phyloP scores from a whole-genome alignment of 2,888 invertebrate species.

The Drosophila stalkeri region DNA sequence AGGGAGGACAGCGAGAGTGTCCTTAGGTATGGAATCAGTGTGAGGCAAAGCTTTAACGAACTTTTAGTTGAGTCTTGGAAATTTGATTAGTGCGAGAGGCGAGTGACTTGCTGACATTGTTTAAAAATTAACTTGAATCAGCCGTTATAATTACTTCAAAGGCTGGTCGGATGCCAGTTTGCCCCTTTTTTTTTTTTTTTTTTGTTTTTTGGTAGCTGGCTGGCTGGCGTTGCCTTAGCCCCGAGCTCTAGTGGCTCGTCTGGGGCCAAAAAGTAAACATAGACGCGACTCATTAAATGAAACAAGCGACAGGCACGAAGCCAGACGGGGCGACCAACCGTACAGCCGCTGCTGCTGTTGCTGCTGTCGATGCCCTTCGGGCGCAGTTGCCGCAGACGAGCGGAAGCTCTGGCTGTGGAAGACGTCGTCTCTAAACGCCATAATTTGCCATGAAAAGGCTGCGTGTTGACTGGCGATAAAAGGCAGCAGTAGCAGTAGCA shows the following conservation, averaged over 20 bases:
- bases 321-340: constrained; percentile 36
- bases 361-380: constrained; percentile 41
- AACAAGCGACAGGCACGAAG: constrained; percentile 58
- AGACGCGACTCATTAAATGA: constrained; percentile 79
- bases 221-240: constrained; percentile 24
- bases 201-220: constrained; percentile 33
- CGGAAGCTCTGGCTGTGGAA: constrained; percentile 35
- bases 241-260: constrained; percentile 51
- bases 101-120: constrained; percentile 65
- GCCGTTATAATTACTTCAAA: constrained; percentile 77
- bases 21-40: constrained; percentile 9
- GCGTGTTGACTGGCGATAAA: constrained; percentile 79
- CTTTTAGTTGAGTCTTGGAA: constrained; percentile 33
- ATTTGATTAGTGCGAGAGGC: constrained; percentile 66
- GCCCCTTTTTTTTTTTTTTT: constrained; percentile 24
- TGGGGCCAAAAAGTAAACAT: constrained; percentile 71
- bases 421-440: constrained; percentile 64
- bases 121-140: constrained; percentile 78
- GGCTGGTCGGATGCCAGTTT: constrained; percentile 29
- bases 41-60: constrained; percentile 17
- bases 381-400: constrained; percentile 35
- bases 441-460: constrained; percentile 79
- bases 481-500: constrained; percentile 37
- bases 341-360: constrained; percentile 29
- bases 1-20: background rate